These are phyloP conservation scores for Babyrousa celebensis DNA, from an alignment of 2,797 vertebrate species.

Conservation along the genomic window DNA sequence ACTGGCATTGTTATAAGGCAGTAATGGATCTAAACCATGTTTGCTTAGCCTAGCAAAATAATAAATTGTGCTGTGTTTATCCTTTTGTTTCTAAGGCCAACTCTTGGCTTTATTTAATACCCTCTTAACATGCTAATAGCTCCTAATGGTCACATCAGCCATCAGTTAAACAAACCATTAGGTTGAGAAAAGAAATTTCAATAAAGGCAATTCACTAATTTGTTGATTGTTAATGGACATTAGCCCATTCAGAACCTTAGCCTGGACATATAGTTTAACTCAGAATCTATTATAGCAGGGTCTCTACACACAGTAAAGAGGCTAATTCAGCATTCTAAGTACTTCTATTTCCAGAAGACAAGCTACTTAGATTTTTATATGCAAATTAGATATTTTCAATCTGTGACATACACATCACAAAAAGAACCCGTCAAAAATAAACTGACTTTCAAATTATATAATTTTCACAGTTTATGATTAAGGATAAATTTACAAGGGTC, in stretches of 20 bases:
- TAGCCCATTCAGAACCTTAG: slow-evolving; percentile 83
- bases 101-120: slow-evolving; percentile 87
- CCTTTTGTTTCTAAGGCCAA: slow-evolving; percentile 85
- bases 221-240: slow-evolving; percentile 87
- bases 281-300: slow-evolving; percentile 84
- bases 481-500: slow-evolving; percentile 63
- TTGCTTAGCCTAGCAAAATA: slow-evolving; percentile 88
- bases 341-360: slow-evolving; percentile 73
- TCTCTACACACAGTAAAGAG: slow-evolving; percentile 77
- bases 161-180: slow-evolving; percentile 89
- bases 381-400: slow-evolving; percentile 76
- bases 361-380: slow-evolving; percentile 76
- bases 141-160: slow-evolving; percentile 86
- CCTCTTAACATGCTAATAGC: slow-evolving; percentile 88
- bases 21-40: slow-evolving; percentile 72
- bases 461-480: slow-evolving; percentile 68
- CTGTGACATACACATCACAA: slow-evolving; percentile 54
- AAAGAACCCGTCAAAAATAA: slow-evolving; percentile 72
- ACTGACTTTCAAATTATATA: slow-evolving; percentile 73
- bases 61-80: slow-evolving; percentile 85
- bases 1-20: slow-evolving; percentile 70
- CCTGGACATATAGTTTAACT: slow-evolving; percentile 81
- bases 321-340: slow-evolving; percentile 82
- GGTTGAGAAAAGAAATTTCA: slow-evolving; percentile 87
- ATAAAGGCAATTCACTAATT: slow-evolving; percentile 87